These are phyloP conservation scores for Didymodactylos carnosus DNA, from an alignment of 2,888 invertebrate genomes.

Conservation along the genomic window DNA sequence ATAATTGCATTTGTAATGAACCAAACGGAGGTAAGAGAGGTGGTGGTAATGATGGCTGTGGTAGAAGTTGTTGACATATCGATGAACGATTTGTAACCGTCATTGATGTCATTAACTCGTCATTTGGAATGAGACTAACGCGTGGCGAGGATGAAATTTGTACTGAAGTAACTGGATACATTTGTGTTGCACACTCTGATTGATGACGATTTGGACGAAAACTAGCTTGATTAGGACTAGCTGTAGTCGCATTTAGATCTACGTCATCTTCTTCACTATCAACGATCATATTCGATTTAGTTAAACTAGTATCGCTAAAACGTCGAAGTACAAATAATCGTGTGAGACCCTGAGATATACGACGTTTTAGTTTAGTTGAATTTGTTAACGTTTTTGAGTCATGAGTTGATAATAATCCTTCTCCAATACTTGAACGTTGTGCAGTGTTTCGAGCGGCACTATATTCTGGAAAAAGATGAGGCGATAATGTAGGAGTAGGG, in stretches of 20 bases:
- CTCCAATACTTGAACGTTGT: not conserved
- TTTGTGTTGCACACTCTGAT: too few species aligned
- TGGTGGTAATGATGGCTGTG: not conserved
- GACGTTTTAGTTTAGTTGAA: not conserved
- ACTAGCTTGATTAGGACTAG: too few species aligned
- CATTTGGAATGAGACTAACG: not conserved
- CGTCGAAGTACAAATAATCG: not conserved
- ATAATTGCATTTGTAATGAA: not conserved
- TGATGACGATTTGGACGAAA: too few species aligned
- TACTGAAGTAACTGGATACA: too few species aligned
- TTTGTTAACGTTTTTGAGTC: not conserved
- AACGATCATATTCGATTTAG: too few species aligned
- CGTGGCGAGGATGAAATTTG: too few species aligned
- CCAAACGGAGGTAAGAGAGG: not conserved
- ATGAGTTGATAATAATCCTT: not conserved
- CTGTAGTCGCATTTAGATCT: too few species aligned
- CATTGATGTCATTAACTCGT: too few species aligned
- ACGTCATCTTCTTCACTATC: too few species aligned
- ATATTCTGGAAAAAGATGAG: too few species aligned
- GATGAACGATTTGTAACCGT: too few species aligned
- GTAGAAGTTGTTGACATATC: not conserved
- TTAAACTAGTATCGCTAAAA: not conserved
- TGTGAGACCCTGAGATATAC: not conserved
- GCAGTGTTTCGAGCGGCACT: not conserved
- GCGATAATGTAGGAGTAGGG: too few species aligned